Percentiles rank a stretch among this genome's conserved stretches.
Conservation (phyloP, 2,888 invertebrate species). For the Lapara coniferarum region DNA sequence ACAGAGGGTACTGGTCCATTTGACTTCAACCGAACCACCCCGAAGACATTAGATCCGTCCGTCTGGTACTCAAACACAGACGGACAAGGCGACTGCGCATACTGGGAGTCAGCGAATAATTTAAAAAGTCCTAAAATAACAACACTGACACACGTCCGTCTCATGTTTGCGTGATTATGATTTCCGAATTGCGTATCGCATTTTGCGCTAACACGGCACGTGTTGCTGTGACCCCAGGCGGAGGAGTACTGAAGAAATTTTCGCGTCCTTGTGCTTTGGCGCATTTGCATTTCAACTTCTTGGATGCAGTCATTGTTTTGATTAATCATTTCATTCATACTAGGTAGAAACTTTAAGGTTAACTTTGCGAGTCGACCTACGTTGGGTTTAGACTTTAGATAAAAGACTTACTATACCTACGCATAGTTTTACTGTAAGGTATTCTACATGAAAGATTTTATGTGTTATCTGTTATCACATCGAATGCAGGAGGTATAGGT, state of each 20-base stretch:
- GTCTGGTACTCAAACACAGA: slow-evolving; percentile 59
- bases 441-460: too few species aligned
- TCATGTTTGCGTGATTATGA: slow-evolving; percentile 42
- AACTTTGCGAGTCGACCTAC: too few species aligned
- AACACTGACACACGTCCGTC: slow-evolving; percentile 40
- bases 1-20: slow-evolving; percentile 51
- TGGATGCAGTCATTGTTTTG: not conserved
- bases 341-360: too few species aligned
- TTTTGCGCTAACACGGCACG: slow-evolving; percentile 42
- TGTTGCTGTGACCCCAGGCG: slow-evolving; percentile 44
- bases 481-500: too few species aligned
- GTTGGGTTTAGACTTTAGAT: too few species aligned
- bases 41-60: slow-evolving; percentile 55
- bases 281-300: slow-evolving; percentile 2
- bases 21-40: slow-evolving; percentile 54
- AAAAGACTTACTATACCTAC: too few species aligned
- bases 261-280: slow-evolving; percentile 11
- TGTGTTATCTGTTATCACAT: too few species aligned
- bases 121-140: slow-evolving; percentile 45
- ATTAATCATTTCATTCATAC: not conserved
- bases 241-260: slow-evolving; percentile 44
- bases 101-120: slow-evolving; percentile 50
- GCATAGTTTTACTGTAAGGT: too few species aligned
- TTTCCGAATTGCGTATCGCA: slow-evolving; percentile 34
- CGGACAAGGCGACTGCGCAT: slow-evolving; percentile 63